A percentile compares a stretch with the other conserved stretches of the same genome.
These are phyloP conservation scores for Pseudopleuronectes americanus DNA, from an alignment of 2,797 vertebrate species.

Conservation along the genomic window DNA sequence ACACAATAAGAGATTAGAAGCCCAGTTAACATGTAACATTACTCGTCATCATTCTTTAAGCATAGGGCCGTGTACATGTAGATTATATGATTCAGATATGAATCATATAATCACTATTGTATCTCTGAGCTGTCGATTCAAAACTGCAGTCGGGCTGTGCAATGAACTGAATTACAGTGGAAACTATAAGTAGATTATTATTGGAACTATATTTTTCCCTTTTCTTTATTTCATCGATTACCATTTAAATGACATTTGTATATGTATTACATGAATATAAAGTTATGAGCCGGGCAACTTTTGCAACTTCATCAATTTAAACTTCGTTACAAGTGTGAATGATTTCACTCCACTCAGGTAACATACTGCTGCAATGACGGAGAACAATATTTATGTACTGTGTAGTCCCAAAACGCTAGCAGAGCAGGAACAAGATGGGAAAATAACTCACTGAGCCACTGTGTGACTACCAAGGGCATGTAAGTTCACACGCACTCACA, in stretches of 20 bases:
- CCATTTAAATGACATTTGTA: neutral
- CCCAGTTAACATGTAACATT: neutral
- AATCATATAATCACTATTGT: no score
- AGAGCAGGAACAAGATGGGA: neutral
- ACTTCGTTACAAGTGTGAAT: no score
- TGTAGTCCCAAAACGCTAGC: neutral
- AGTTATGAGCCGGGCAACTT: neutral
- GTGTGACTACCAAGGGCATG: neutral
- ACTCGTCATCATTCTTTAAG: neutral
- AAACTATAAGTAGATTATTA: no score
- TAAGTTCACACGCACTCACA: neutral
- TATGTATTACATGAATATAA: neutral
- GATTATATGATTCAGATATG: no score
- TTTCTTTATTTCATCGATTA: neutral
- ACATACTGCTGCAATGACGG: neutral
- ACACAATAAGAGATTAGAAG: neutral
- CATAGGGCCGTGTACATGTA: neutral
- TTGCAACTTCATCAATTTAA: neutral
- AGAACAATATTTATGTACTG: neutral
- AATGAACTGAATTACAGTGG: no score
- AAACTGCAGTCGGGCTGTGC: no score
- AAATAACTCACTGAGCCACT: neutral
- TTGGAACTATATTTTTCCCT: neutral
- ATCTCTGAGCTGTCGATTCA: no score
- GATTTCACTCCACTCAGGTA: neutral